Conservation (phyloP, 2,888 invertebrate species). For the Frankliniella intonsa region DNA sequence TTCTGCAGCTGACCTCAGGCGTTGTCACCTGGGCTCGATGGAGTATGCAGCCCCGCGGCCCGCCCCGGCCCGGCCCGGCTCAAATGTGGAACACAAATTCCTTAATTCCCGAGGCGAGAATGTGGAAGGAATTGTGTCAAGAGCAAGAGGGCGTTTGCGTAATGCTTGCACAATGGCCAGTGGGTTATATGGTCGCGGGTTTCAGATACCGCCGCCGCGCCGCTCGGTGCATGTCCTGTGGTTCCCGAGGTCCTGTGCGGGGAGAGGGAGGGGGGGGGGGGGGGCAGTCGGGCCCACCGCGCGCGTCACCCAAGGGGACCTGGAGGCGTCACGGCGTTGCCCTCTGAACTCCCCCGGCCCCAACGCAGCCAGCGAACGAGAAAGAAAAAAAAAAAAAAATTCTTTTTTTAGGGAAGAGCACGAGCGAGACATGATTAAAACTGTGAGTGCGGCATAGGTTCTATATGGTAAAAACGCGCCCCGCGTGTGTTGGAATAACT, state of each 20-base stretch:
- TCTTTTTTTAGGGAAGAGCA: too few relatives aligned
- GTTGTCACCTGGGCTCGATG: too few relatives aligned
- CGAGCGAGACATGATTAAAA: too few relatives aligned
- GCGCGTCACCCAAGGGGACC: too few relatives aligned
- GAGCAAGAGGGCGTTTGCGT: neutral
- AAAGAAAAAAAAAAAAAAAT: too few relatives aligned
- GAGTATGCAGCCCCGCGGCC: neutral
- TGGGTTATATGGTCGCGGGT: neutral
- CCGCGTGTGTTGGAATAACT: too few relatives aligned
- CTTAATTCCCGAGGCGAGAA: neutral
- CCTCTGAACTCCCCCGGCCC: too few relatives aligned
- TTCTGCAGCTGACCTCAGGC: too few relatives aligned
- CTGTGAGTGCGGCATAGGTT: too few relatives aligned
- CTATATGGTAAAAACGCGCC: too few relatives aligned
- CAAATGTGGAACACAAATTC: neutral
- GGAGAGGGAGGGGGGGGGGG: neutral
- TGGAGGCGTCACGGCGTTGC: too few relatives aligned
- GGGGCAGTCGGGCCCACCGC: neutral
- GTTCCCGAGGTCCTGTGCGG: neutral
- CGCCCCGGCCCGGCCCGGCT: neutral
- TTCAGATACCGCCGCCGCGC: neutral
- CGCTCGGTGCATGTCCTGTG: neutral
- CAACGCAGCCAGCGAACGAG: too few relatives aligned
- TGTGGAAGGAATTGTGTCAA: conserved; percentile 18
- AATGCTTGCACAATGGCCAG: neutral